Percentiles rank a stretch among this genome's conserved stretches.
Conservation (phyloP, 2,888 invertebrate species). For the Nephrotoma guestfalica region DNA sequence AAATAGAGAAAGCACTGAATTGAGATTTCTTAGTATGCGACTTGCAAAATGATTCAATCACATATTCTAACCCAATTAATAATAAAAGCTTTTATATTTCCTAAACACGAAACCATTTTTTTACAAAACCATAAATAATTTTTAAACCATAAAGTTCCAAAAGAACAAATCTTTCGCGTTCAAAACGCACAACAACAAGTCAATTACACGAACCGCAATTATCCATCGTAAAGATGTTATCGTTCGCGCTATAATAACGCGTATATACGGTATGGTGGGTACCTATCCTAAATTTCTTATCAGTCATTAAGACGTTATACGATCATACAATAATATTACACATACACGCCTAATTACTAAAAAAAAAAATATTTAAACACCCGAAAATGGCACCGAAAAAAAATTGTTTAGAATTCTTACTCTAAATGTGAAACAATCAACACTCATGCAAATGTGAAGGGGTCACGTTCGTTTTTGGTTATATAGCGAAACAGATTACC, state of each 20-base stretch:
- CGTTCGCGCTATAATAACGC: not conserved
- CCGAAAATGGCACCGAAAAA: not conserved
- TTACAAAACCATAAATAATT: not conserved
- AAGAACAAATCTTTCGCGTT: not conserved
- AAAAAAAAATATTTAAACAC: not conserved
- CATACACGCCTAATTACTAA: not conserved
- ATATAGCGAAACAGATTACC: not conserved
- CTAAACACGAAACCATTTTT: not conserved
- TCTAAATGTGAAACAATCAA: too few species aligned
- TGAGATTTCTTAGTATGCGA: too few species aligned
- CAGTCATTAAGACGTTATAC: not conserved
- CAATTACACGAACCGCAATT: not conserved
- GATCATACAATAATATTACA: not conserved
- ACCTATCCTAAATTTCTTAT: not conserved
- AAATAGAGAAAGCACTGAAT: too few species aligned
- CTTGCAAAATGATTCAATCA: too few species aligned
- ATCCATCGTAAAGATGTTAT: not conserved
- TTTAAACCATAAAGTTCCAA: not conserved
- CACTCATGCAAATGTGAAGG: not conserved
- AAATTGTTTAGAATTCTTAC: too few species aligned
- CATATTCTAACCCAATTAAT: too few species aligned
- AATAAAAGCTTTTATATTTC: not conserved
- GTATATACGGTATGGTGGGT: not conserved
- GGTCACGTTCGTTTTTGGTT: not conserved
- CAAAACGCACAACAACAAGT: not conserved